phyloP scores from a whole-genome alignment of 2,113 vertebrate genomes.

The Sprattus sprattus region DNA sequence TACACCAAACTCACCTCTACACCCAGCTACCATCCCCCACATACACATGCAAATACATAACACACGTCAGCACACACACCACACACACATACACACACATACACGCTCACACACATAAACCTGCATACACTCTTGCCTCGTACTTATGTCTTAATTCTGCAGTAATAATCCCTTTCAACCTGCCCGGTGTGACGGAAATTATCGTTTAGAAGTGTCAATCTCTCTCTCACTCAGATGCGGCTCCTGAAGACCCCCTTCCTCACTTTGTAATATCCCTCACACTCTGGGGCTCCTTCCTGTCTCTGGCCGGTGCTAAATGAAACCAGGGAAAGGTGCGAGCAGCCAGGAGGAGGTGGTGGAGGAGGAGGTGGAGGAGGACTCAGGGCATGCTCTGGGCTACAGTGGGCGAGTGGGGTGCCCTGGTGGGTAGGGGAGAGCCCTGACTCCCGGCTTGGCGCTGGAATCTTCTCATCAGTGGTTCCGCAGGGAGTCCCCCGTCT shows the following conservation, averaged over 20 bases:
- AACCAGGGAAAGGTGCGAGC: constrained; percentile 8
- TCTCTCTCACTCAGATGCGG: not conserved
- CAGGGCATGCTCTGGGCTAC: constrained; percentile 32
- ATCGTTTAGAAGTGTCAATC: not conserved
- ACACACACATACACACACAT: not conserved
- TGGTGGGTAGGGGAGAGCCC: constrained; percentile 51
- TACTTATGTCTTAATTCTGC: not conserved
- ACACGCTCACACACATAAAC: not conserved
- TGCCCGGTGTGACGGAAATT: not conserved
- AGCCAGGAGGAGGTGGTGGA: not conserved
- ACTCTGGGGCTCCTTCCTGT: constrained; percentile 56
- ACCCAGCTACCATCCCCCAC: not conserved
- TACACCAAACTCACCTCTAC: no score
- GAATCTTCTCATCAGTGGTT: constrained; percentile 63
- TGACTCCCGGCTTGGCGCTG: constrained; percentile 50
- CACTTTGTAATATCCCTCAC: constrained; percentile 49
- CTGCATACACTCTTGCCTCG: not conserved
- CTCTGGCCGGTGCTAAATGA: constrained; percentile 48
- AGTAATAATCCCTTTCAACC: not conserved
- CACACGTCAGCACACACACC: not conserved
- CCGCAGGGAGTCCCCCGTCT: constrained; percentile 59
- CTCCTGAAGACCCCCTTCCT: constrained; percentile 2
- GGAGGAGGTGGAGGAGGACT: constrained; percentile 15
- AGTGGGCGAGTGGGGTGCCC: constrained; percentile 51
- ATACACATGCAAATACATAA: not conserved